Conservation (phyloP, 2,888 invertebrate species). For the Cyrtodaria siliqua region DNA sequence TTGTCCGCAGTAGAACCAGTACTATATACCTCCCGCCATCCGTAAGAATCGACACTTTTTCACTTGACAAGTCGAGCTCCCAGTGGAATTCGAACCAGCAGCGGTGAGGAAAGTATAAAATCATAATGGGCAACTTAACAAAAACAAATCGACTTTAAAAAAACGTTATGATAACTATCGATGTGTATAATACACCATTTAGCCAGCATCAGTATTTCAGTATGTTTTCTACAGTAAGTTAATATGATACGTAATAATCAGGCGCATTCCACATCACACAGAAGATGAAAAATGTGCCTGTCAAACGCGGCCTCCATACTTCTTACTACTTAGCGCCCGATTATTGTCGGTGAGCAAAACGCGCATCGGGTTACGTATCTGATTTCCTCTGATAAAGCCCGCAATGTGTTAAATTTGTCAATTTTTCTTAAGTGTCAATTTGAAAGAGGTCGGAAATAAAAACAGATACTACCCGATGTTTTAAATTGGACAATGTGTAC, state of each 20-base stretch:
- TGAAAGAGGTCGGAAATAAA: background rate
- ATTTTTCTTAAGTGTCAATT: constrained; percentile 48
- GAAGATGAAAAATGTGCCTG: constrained; percentile 37
- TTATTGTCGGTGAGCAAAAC: constrained; percentile 41
- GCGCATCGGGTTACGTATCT: constrained; percentile 33
- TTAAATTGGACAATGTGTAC: background rate
- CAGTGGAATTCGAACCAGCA: too few relatives aligned
- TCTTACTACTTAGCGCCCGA: constrained; percentile 18
- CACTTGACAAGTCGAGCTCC: too few relatives aligned
- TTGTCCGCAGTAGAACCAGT: too few relatives aligned
- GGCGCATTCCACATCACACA: constrained; percentile 12
- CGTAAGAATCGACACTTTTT: too few relatives aligned
- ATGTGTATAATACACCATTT: background rate
- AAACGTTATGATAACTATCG: too few relatives aligned
- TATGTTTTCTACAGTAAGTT: background rate
- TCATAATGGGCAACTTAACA: too few relatives aligned
- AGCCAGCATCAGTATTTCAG: background rate
- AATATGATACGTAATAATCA: background rate
- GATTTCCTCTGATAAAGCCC: constrained; percentile 44
- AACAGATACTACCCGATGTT: background rate
- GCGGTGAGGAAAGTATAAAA: too few relatives aligned
- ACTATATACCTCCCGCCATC: too few relatives aligned
- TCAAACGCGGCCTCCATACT: constrained; percentile 45
- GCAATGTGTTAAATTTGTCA: constrained; percentile 59
- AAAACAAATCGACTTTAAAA: too few relatives aligned